These are phyloP conservation scores for Suillia variegata DNA, from an alignment of 2,888 invertebrate genomes.

Conservation along the genomic window DNA sequence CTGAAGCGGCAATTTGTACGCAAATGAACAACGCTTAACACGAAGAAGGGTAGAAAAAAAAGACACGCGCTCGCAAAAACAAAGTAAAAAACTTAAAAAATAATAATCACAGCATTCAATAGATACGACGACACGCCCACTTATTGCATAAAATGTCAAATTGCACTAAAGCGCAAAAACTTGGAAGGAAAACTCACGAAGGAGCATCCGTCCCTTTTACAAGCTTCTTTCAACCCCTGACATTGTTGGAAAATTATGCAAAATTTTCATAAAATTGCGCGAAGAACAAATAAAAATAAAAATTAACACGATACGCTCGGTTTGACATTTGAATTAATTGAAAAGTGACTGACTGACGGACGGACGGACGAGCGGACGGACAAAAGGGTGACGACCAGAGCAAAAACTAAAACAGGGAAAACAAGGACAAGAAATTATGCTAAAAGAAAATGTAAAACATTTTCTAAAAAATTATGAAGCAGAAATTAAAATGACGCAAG, in stretches of 20 bases:
- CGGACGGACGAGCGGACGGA: too few relatives aligned
- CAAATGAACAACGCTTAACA: background rate
- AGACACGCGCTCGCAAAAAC: too few relatives aligned
- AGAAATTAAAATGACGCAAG: constrained; percentile 16
- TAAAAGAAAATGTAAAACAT: background rate
- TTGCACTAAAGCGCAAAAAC: background rate
- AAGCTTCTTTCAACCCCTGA: too few relatives aligned
- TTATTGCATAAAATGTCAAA: background rate
- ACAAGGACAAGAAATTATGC: too few relatives aligned
- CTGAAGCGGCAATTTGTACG: background rate
- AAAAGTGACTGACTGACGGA: too few relatives aligned
- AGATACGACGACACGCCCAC: background rate
- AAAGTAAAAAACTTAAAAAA: too few relatives aligned
- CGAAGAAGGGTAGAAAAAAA: background rate
- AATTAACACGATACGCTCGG: constrained; percentile 53
- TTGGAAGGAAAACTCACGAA: background rate
- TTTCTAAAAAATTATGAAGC: constrained; percentile 22
- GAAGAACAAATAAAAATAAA: constrained; percentile 45
- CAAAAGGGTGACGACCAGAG: background rate
- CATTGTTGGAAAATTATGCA: background rate
- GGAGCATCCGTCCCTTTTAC: background rate
- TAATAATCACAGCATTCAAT: background rate
- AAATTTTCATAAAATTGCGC: background rate
- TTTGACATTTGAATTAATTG: constrained; percentile 52
- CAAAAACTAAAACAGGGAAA: background rate